Evolutionary conservation across 2,888 invertebrate genomes (phyloP).

Genomic region (Euzetes globulus): DNA sequence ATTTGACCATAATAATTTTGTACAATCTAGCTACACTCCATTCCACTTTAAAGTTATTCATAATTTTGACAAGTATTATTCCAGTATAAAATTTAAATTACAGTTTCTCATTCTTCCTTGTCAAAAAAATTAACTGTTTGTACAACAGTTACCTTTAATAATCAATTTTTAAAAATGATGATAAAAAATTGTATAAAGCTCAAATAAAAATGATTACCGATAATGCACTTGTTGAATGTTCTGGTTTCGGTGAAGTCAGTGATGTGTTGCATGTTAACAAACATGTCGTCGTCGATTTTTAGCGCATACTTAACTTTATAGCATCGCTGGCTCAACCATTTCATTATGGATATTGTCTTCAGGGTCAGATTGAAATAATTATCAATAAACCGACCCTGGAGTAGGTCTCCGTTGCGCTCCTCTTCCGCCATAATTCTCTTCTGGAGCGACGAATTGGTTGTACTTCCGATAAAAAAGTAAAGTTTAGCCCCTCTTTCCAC

Average conservation of each 20-base stretch:
- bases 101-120: no score
- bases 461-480: constrained; percentile 39
- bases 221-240: constrained; percentile 33
- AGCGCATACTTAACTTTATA: constrained; percentile 64
- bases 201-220: no score
- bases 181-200: no score
- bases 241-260: constrained; percentile 36
- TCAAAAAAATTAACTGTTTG: no score
- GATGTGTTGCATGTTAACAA: constrained; percentile 56
- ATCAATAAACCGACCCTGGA: constrained; percentile 65
- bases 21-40: no score
- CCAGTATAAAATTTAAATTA: no score
- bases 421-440: constrained; percentile 55
- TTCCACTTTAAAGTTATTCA: no score
- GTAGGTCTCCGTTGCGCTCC: constrained; percentile 65
- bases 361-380: constrained; percentile 73
- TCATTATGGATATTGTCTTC: constrained; percentile 71
- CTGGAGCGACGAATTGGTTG: constrained; percentile 43
- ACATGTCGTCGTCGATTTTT: constrained; percentile 84
- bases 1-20: no score
- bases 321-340: constrained; percentile 56
- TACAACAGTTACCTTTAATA: no score
- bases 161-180: no score
- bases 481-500: constrained; percentile 40
- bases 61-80: no score